Conservation (phyloP, 2,888 invertebrate genomes). For the Clostera curtula region DNA sequence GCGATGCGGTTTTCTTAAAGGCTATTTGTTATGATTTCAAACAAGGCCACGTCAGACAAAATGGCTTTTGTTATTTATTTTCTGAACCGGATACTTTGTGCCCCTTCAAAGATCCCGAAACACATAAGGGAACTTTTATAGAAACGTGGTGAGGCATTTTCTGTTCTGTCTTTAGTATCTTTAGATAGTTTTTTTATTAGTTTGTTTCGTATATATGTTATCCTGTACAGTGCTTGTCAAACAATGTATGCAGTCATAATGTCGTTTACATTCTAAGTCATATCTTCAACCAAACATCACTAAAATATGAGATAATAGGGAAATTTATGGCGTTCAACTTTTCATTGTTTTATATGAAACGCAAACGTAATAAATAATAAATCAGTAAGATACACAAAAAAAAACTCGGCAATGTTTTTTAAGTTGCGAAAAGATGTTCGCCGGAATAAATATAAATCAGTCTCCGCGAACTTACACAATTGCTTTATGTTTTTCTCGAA, state of each 20-base stretch:
- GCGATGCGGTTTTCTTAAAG: conserved; percentile 69
- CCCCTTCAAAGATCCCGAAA: conserved; percentile 35
- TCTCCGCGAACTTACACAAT: conserved; percentile 47
- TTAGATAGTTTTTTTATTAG: no score
- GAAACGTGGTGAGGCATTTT: conserved; percentile 17
- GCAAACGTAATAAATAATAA: conserved; percentile 42
- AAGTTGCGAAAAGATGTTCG: conserved; percentile 45
- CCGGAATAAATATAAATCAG: conserved; percentile 55
- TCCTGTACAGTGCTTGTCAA: no score
- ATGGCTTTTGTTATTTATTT: conserved; percentile 66
- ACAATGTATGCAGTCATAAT: no score
- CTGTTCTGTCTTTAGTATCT: no score
- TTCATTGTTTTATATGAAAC: conserved; percentile 34
- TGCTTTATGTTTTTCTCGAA: conserved; percentile 57
- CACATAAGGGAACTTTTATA: conserved; percentile 29
- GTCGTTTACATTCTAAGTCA: no score
- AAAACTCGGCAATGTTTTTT: conserved; percentile 43
- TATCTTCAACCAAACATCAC: no score
- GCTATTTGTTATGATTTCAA: conserved; percentile 73
- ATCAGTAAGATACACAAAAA: conserved; percentile 41
- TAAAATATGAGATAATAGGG: no score
- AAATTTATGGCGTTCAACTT: conserved; percentile 26
- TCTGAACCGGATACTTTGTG: conserved; percentile 54
- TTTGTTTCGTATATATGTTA: no score
- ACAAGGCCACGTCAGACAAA: conserved; percentile 66